Evolutionary conservation across 2,888 invertebrate genomes (phyloP).

Genomic region (Temnothorax ravouxi): DNA sequence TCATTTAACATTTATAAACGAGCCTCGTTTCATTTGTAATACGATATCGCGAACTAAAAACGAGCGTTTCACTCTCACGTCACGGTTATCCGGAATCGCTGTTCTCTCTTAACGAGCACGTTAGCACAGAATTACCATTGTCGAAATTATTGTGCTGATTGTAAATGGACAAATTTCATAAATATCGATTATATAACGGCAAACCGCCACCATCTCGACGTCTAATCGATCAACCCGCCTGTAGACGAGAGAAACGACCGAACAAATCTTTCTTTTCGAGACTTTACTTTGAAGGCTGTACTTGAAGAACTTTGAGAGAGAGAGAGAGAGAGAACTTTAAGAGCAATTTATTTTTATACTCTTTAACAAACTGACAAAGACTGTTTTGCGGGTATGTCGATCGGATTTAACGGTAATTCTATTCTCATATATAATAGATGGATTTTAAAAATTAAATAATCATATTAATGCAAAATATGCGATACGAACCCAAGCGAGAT

Average conservation of each 20-base stretch:
- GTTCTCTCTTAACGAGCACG: slow-evolving; percentile 39
- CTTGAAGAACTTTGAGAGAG: slow-evolving; percentile 21
- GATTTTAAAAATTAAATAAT: neutral
- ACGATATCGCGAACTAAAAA: slow-evolving; percentile 38
- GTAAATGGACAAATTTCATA: slow-evolving; percentile 52
- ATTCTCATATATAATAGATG: neutral
- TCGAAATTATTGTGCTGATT: slow-evolving; percentile 40
- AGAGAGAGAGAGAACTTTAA: slow-evolving; percentile 2
- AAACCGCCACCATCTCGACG: neutral
- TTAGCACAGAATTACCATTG: slow-evolving; percentile 33
- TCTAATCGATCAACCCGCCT: slow-evolving; percentile 27
- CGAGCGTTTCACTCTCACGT: slow-evolving; percentile 27
- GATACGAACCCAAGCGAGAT: neutral
- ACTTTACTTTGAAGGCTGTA: neutral
- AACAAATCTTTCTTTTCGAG: slow-evolving; percentile 26
- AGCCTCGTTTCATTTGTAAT: slow-evolving; percentile 44
- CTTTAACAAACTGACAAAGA: slow-evolving; percentile 3
- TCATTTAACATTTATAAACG: slow-evolving; percentile 52
- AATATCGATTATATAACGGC: slow-evolving; percentile 34
- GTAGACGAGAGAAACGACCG: neutral
- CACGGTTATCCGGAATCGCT: slow-evolving; percentile 26
- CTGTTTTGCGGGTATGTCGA: neutral
- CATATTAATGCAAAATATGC: neutral
- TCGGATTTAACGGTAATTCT: slow-evolving; percentile 25
- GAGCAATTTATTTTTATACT: slow-evolving; percentile 15